A percentile compares a stretch with the other conserved stretches of the same genome.
Conservation (phyloP, 2,113 vertebrate genomes). For the Lonchura striata region DNA sequence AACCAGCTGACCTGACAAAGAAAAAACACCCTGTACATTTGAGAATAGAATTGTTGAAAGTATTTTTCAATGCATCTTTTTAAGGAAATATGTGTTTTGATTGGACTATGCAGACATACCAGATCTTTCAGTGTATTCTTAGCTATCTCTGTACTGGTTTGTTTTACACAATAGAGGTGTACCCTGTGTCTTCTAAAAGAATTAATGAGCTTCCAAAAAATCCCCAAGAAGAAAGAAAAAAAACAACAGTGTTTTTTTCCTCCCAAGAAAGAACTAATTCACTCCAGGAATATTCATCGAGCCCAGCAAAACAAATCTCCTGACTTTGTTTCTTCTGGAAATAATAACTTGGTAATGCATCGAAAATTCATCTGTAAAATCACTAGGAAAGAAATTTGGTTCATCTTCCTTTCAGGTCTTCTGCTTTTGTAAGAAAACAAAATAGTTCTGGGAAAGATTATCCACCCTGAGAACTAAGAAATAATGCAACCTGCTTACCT, state of each 20-base stretch:
- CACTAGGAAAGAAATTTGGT: background rate
- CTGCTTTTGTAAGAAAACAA: background rate
- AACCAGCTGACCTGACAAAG: background rate
- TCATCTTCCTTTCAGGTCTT: background rate
- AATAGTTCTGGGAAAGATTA: background rate
- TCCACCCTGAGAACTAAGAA: background rate
- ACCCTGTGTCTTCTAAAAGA: background rate
- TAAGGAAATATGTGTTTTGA: background rate
- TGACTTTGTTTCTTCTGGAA: background rate
- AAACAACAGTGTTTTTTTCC: background rate
- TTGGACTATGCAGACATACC: background rate
- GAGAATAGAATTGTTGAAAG: background rate
- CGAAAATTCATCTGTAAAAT: background rate
- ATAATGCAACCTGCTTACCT: slow-evolving; percentile 76
- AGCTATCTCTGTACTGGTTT: background rate
- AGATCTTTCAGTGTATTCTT: background rate
- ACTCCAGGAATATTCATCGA: background rate
- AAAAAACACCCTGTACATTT: background rate
- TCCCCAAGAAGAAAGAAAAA: background rate
- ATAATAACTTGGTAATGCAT: background rate
- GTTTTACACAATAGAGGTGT: background rate
- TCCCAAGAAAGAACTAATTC: background rate
- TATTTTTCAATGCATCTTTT: background rate
- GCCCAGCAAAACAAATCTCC: background rate
- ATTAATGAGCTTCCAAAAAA: background rate